Base-by-base conservation (phyloP, 2,888 invertebrate species). In the Acronicta psi region DNA sequence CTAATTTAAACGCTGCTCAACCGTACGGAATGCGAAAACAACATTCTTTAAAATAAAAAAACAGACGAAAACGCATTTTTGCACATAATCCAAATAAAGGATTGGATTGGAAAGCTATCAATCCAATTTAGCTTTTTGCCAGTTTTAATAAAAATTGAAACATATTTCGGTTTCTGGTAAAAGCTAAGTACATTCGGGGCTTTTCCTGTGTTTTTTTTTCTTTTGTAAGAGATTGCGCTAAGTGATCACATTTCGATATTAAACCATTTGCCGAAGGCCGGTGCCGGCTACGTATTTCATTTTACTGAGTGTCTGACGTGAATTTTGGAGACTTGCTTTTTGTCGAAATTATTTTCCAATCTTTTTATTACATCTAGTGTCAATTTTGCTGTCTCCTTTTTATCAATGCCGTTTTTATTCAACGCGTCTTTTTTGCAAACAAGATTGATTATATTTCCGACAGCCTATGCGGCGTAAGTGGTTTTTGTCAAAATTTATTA, bases 181-280 rank as follows among this genome's bases (percentile, higher is more conserved):
- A 91, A 90, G 88, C 90, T 89, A 90, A 88, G 89, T 90, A 92
- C 87, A 85, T 90, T 89, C 77, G 83, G 83, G 80, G 84, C 79
- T 85, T 86, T 86, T 85, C 87, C 89, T 86, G 84, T 87, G 86
- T 87, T 91, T 88, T 89, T 29, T 87, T 90, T 89, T 89, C 90
- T 90, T 91, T 93, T 92, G 92, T 92, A 89, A 89, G 92, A 93
- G 93, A 93, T 93, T 93, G 92, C 92, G 92, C 93, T 93, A 94
- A 93, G 93, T 94, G 93, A 94, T 93, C 93, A 93, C 94, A 93
- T 94, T 94, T 93, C 93, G 93, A 93, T 94, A 94, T 94, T 93
- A 93, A 93, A 92, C 93, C 93, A 92, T 93, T 93, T 93, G 91
- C 91, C 88, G 91, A 90, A 91, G 92, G 92, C 92, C 92, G 84